Evolutionary conservation across 2,888 invertebrate species (phyloP), one percentile per base, ranked within the genome.

Genomic region (Ochropleura leucogaster): DNA sequence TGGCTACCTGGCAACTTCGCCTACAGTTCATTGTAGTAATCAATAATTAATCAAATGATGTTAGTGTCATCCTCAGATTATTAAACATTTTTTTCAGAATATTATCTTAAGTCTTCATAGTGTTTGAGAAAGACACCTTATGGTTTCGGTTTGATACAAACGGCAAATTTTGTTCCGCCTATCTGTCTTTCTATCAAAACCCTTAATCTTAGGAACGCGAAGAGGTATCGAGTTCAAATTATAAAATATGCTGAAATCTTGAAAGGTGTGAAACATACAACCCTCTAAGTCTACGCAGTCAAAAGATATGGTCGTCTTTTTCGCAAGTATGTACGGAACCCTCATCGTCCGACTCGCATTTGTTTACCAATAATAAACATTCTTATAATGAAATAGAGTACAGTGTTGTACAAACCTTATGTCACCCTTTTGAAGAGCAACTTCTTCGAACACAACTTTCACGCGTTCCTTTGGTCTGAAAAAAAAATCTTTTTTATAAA

Each of bases 361-460:
- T 30, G 30, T 30, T 30, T 30, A 30, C 1, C 30, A 46, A 40
- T 4, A 9, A 7, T 8, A 18, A 30, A n/a, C 53, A n/a, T 55
- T 55, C 55, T 55, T 20, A 5, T 0, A 10, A 8, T 12, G 1
- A 12, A 44, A n/a, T n/a, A 59, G 46, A 77, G 40, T 77, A 20
- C 0, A 47, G 16, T 55, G 3, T 14, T 49, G 40, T 60, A 82
- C 90, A 71, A 91, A 98, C 98, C 98, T 98, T 85, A 98, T 95
- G 91, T 98, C 98, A 76, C 98, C 98, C 93, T 98, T 98, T 92
- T 98, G 98, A 84, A 98, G 96, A 71, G 97, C 97, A 86, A 98
- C 97, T 95, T 98, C 98, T 94, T 98, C 98, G 91, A 99, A 98
- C 30, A 98, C 97, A 86, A 99, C 95, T 91, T 98, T 98, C 85